These are phyloP conservation scores for Eueides isabella DNA, from an alignment of 1,140 invertebrate species.

Conservation along the genomic window DNA sequence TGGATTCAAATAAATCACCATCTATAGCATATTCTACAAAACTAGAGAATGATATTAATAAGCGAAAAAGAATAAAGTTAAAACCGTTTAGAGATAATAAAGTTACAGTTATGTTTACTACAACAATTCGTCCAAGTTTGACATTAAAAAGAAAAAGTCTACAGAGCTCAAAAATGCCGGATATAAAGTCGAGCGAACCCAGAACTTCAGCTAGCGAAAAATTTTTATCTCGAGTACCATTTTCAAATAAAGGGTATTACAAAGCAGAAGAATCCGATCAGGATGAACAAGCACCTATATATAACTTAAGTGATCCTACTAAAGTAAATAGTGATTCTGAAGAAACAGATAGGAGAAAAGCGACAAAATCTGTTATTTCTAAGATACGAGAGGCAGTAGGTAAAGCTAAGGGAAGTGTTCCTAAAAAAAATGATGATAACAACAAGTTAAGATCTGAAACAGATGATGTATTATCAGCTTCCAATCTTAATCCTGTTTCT, in stretches of 20 bases:
- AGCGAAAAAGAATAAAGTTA: slow-evolving; percentile 27
- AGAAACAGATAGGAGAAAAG: background rate
- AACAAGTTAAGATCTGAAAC: slow-evolving; percentile 1
- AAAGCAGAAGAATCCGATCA: background rate
- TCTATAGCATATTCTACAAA: background rate
- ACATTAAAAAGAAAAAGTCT: slow-evolving; percentile 17
- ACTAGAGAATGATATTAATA: background rate
- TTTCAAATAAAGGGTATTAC: background rate
- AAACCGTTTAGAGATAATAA: slow-evolving; percentile 42
- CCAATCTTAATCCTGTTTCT: slow-evolving; percentile 40
- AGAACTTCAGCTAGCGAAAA: slow-evolving; percentile 25
- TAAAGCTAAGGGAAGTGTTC: background rate
- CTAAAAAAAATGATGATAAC: slow-evolving; percentile 14
- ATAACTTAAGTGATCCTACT: background rate
- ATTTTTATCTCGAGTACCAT: slow-evolving; percentile 2
- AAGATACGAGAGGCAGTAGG: slow-evolving; percentile 13
- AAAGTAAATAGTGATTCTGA: background rate
- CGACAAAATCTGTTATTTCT: background rate
- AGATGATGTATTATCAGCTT: slow-evolving; percentile 41
- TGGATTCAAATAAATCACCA: background rate
- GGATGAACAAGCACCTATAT: background rate
- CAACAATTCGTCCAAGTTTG: slow-evolving; percentile 34
- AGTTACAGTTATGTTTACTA: slow-evolving; percentile 47
- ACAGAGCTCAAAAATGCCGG: slow-evolving; percentile 1
- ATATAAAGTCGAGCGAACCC: slow-evolving; percentile 12